Evolutionary conservation across 2,888 invertebrate species (phyloP).

Genomic region (Trisateles emortualis): DNA sequence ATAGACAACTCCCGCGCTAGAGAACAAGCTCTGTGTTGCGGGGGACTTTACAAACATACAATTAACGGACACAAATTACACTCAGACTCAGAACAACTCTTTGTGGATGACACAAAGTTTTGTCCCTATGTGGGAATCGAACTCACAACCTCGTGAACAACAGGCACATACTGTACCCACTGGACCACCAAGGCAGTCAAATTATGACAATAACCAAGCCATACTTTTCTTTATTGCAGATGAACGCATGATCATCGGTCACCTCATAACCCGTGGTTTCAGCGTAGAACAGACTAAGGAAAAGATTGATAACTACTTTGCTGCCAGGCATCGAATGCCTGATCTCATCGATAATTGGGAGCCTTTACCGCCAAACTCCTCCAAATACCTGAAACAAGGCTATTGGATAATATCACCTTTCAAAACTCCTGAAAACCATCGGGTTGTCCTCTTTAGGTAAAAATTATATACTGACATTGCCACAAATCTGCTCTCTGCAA

Average conservation of each 20-base stretch:
- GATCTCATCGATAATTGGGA: constrained; percentile 42
- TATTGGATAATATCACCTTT: constrained; percentile 31
- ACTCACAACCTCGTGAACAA: no score
- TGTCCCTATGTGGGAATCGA: no score
- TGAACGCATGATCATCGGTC: constrained; percentile 49
- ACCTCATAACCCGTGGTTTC: constrained; percentile 47
- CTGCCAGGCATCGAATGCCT: constrained; percentile 41
- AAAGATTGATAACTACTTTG: constrained; percentile 55
- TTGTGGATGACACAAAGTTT: no score
- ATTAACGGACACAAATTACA: no score
- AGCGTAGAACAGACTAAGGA: constrained; percentile 53
- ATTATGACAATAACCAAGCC: not conserved
- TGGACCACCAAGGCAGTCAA: no score
- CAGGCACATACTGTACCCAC: no score
- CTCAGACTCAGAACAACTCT: no score
- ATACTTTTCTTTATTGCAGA: constrained; percentile 38
- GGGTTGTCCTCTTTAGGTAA: constrained; percentile 34
- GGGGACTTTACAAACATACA: no score
- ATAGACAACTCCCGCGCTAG: no score
- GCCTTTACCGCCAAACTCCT: constrained; percentile 17
- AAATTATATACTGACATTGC: not conserved
- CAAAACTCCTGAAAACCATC: constrained; percentile 39
- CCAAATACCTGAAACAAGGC: constrained; percentile 28
- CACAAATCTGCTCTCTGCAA: no score
- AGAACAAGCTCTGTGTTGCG: no score